Evolutionary conservation across 1,140 invertebrate genomes (phyloP), one percentile per base, ranked within the genome.

Genomic region (Leptinotarsa defecta): DNA sequence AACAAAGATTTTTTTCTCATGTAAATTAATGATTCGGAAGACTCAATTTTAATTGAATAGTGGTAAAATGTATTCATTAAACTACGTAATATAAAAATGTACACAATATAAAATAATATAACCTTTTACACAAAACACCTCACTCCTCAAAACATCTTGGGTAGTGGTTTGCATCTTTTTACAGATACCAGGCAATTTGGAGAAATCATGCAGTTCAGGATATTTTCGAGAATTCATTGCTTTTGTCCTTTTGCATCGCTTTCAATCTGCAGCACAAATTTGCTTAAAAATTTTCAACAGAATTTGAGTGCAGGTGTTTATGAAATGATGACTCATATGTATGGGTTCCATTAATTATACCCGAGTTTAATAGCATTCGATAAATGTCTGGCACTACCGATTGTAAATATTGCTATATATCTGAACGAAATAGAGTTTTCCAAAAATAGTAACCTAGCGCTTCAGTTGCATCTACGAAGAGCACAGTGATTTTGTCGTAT

Each of bases 121-220:
- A 57, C 52, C 52, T 19, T 17, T 57, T 64, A 77, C 78, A 79
- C 78, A 62, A 27, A 24, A 57, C 62, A 76, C 48, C 15, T 61
- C 34, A 43, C 34, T 43, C 73, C 57, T 69, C 67, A 74, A 79
- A 48, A 79, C 75, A 62, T 73, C 71, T 77, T 65, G 74, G 82
- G 81, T 83, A 83, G 82, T 80, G 81, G 82, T 82, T 83, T 81
- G 81, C 79, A 76, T 81, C 78, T 80, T 62, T 34, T 77, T 74
- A 64, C 74, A 78, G 71, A 65, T 57, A 67, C 48, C 27, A 11
- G 17, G 34, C 34, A 34, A 71, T 27, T 61, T 61, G 24, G 48
- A 61, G 52, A 67, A 73, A 73, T 73, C n/a, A 71, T 48, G 69
- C 20, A 73, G 62, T 34, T n/a, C 8, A 68, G 22, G 20, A 57